These are phyloP conservation scores for Saccopteryx leptura DNA, from an alignment of 2,113 vertebrate genomes.

Conservation along the genomic window DNA sequence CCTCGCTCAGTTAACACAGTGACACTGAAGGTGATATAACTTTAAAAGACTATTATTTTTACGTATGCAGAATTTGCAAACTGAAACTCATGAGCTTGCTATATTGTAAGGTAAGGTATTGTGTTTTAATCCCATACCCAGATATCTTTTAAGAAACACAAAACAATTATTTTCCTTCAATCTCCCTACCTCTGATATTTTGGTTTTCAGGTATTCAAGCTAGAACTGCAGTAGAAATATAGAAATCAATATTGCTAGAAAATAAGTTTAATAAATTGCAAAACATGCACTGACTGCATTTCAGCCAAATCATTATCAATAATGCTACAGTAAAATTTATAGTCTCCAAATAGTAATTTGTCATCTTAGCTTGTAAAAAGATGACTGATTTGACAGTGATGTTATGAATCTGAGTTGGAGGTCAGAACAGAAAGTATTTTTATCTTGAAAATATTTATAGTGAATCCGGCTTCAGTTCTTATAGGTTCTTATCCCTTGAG, in stretches of 20 bases:
- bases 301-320: slow-evolving; percentile 37
- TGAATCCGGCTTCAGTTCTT: slow-evolving; percentile 60
- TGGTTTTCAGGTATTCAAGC: slow-evolving; percentile 34
- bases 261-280: slow-evolving; percentile 31
- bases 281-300: background rate
- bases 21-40: background rate
- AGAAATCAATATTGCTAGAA: slow-evolving; percentile 27
- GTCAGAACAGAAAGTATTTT: slow-evolving; percentile 82
- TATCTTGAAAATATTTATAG: slow-evolving; percentile 82
- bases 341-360: slow-evolving; percentile 57
- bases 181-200: background rate
- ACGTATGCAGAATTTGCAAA: slow-evolving; percentile 18
- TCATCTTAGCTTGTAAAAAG: slow-evolving; percentile 46
- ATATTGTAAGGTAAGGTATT: slow-evolving; percentile 32
- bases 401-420: slow-evolving; percentile 69
- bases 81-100: slow-evolving; percentile 54
- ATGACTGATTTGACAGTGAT: slow-evolving; percentile 35
- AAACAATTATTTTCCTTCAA: background rate
- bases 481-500: slow-evolving; percentile 71
- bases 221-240: background rate
- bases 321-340: slow-evolving; percentile 35
- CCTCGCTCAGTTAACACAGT: slow-evolving; percentile 19
- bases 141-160: slow-evolving; percentile 28
- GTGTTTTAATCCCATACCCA: slow-evolving; percentile 28
- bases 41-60: slow-evolving; percentile 54